Evolutionary conservation across 1,140 invertebrate genomes (phyloP).

Genomic region (Bradysia coprophila): DNA sequence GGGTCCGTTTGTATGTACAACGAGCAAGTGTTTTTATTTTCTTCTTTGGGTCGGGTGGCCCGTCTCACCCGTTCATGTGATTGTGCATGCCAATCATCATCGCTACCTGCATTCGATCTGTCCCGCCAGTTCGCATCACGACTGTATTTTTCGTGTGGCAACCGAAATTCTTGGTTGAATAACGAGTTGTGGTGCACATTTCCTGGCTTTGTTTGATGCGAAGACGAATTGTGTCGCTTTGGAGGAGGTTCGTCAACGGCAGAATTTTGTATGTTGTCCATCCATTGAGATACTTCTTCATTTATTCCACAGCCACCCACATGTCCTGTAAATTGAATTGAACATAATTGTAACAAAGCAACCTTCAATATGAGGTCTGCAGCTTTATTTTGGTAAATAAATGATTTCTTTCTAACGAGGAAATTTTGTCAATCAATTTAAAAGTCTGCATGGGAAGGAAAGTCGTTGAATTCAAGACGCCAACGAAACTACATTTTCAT

Average conservation of each 20-base stretch:
- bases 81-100: slow-evolving; percentile 16
- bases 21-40: slow-evolving; percentile 73
- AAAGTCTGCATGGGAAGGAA: too few relatives aligned
- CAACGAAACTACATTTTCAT: too few relatives aligned
- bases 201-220: slow-evolving; percentile 47
- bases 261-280: slow-evolving; percentile 80
- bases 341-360: too few relatives aligned
- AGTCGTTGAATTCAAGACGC: too few relatives aligned
- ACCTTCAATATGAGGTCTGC: too few relatives aligned
- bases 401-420: too few relatives aligned
- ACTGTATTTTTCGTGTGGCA: slow-evolving; percentile 23
- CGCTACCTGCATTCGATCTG: slow-evolving; percentile 2
- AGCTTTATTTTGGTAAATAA: too few relatives aligned
- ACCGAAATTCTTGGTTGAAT: slow-evolving; percentile 19
- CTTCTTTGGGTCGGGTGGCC: slow-evolving; percentile 35
- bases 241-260: slow-evolving; percentile 32
- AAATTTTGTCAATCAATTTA: too few relatives aligned
- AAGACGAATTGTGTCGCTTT: slow-evolving; percentile 23
- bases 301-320: slow-evolving; percentile 72
- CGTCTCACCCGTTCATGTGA: slow-evolving; percentile 20
- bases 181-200: slow-evolving; percentile 29
- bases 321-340: slow-evolving; percentile 50
- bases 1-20: slow-evolving; percentile 97
- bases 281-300: slow-evolving; percentile 74
- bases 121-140: slow-evolving; percentile 21